These are phyloP conservation scores for Lontra canadensis DNA, from an alignment of 2,113 vertebrate genomes.

Conservation along the genomic window DNA sequence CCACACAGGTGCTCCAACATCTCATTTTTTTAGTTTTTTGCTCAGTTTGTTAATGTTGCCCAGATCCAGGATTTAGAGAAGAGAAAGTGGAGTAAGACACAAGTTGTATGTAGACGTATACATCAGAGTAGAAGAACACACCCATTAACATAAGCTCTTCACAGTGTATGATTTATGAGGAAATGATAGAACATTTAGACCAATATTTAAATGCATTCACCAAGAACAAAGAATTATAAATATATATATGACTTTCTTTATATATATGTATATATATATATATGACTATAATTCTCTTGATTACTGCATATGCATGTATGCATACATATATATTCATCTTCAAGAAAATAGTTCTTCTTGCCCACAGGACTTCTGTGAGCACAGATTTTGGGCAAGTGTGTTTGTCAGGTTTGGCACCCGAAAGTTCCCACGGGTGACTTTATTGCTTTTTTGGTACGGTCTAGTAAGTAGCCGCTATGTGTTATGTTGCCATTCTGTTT, in stretches of 20 bases:
- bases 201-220: neutral
- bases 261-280: neutral
- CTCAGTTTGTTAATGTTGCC: neutral
- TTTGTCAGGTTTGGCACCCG: neutral
- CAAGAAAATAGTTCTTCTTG: neutral
- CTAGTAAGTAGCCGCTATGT: neutral
- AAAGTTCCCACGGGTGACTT: neutral
- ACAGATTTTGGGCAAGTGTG: neutral
- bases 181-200: neutral
- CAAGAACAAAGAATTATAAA: neutral
- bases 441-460: neutral
- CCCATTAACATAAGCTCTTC: too few species aligned
- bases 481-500: neutral
- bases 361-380: neutral
- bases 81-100: neutral
- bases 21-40: neutral
- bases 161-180: neutral
- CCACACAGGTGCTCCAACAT: too few species aligned
- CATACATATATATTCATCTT: neutral
- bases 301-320: neutral
- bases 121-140: neutral
- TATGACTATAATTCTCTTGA: neutral
- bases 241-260: too few species aligned
- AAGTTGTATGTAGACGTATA: rapidly evolving
- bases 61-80: neutral